Evolutionary conservation across 2,113 vertebrate species (phyloP), one percentile per base, ranked within the genome.

Genomic region (Tinamus guttatus): DNA sequence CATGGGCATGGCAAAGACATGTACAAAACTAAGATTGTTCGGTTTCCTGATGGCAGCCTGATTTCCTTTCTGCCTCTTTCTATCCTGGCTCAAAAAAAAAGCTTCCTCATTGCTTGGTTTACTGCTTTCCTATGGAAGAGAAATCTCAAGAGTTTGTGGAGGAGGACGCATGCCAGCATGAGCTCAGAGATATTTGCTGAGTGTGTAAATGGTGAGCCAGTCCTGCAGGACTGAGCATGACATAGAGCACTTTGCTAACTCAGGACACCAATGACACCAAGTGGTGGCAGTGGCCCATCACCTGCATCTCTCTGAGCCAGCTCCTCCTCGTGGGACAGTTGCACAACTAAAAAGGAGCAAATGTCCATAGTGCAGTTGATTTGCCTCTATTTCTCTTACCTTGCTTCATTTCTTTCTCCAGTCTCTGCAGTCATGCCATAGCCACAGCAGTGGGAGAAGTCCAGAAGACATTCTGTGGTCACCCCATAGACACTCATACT

Each of bases 101-200:
- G 30, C 89, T 96, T 98, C 74, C 93, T 98, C 8, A 94, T 97
- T 73, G 98, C 98, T 43, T 98, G 85, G 25, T 87, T 98, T 83
- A 98, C 98, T 87, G 98, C 98, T 45, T 93, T 77, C 47, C 96
- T 97, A 34, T 95, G 98, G n/a, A 98, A 97, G 81, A 96, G 95
- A 87, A 96, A 96, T 81, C 98, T 98, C 95, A 98, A 96, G 95
- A 98, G 97, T 85, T 96, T 98, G 49, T 87, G 97, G 81, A 98
- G 94, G 81, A 96, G 88, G 51, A 90, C 95, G 24, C 43, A 73
- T 14, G 75, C 91, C 54, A 97, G 49, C 9, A 93, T 83, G 81
- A 75, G 67, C 92, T 84, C 94, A 45, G 97, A 97, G 86, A 95
- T 95, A 67, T 85, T 96, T 3, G 78, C 94, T 22, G 94, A 85